phyloP scores from a whole-genome alignment of 2,888 invertebrate species.

The Abrostola triplasia region DNA sequence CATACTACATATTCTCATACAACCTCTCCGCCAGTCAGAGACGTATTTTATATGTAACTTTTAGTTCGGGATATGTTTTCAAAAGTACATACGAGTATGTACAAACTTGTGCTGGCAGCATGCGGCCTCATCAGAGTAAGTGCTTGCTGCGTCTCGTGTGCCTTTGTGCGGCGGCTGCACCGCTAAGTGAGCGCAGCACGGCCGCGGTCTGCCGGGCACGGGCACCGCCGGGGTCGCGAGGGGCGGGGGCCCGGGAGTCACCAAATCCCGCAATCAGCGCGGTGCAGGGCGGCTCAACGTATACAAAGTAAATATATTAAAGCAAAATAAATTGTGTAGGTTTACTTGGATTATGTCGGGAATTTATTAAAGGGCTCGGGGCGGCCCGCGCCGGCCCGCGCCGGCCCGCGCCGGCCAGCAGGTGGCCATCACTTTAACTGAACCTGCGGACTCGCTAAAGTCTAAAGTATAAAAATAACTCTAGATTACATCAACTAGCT shows the following conservation, averaged over 20 bases:
- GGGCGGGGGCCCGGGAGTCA: neutral
- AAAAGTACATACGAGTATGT: too few relatives aligned
- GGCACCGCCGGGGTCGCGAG: neutral
- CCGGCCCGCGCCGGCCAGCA: neutral
- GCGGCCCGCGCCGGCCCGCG: constrained; percentile 5
- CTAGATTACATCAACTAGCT: too few relatives aligned
- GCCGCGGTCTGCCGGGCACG: neutral
- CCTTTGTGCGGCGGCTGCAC: too few relatives aligned
- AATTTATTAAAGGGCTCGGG: constrained; percentile 28
- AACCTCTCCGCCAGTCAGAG: constrained; percentile 14
- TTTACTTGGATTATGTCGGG: constrained; percentile 32
- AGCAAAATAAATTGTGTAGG: constrained; percentile 29
- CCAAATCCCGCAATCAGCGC: constrained; percentile 20
- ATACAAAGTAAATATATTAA: constrained; percentile 20
- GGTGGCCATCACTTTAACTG: neutral
- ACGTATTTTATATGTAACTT: constrained; percentile 6
- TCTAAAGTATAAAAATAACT: too few relatives aligned
- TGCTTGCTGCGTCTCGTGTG: neutral
- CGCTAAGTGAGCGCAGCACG: neutral
- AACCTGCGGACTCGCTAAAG: constrained; percentile 12
- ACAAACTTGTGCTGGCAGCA: neutral
- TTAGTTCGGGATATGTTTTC: too few relatives aligned
- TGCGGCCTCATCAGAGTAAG: neutral
- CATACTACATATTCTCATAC: constrained; percentile 11
- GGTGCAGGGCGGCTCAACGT: constrained; percentile 9